Conservation (phyloP, 2,888 invertebrate species). For the Mythimna vitellina region DNA sequence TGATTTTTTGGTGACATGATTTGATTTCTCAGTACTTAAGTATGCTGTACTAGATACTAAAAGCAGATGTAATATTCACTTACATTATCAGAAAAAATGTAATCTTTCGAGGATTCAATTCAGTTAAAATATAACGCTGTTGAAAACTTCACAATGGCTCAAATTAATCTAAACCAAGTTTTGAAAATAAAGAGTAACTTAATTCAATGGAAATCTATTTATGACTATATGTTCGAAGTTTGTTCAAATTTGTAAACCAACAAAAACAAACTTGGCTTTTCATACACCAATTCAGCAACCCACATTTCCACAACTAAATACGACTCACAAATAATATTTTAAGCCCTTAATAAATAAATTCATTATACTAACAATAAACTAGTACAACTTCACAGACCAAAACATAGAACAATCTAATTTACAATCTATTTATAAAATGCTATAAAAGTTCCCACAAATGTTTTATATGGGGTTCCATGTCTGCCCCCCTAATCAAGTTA, state of each 20-base stretch:
- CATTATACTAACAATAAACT: background rate
- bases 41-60: no score
- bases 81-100: no score
- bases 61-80: no score
- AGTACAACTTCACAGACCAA: slow-evolving; percentile 25
- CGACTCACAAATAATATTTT: background rate
- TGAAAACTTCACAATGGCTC: no score
- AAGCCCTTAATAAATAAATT: slow-evolving; percentile 5
- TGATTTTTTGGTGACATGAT: no score
- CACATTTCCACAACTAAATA: background rate
- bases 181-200: no score
- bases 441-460: slow-evolving; percentile 69
- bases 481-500: no score
- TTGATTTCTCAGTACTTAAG: no score
- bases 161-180: no score
- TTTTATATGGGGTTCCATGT: slow-evolving; percentile 85
- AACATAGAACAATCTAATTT: slow-evolving; percentile 20
- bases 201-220: no score
- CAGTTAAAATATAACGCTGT: background rate
- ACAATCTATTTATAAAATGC: slow-evolving; percentile 51
- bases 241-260: background rate
- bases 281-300: background rate
- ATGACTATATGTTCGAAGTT: no score
- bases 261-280: background rate
- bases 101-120: no score